Evolutionary conservation across 2,888 invertebrate species (phyloP), one percentile per base, ranked within the genome.

Genomic region (Rhamphomyia laevipes): DNA sequence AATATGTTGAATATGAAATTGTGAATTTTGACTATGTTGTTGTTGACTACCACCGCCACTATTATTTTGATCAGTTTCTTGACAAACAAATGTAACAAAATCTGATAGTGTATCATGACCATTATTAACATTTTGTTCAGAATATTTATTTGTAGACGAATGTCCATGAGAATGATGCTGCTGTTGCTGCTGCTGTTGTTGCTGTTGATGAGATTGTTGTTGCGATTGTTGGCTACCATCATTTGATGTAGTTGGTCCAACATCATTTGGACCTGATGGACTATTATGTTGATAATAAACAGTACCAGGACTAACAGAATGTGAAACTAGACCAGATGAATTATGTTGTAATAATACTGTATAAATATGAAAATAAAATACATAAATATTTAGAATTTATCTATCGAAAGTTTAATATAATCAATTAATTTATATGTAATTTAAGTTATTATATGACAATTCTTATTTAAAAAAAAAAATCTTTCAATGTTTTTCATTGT

Each of bases 81-180:
- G 94, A 66, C 95, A 95, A 47, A 95, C 95, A 64, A 95, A 90
- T 42, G 94, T 93, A 56, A 95, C 95, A 71, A 95, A 95, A 72
- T 96, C 95, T 3, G 92, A 88, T 56, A 95, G 81, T 0, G 90
- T 90, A 69, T 95, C 94, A 65, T 89, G 88, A 1, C 88, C 84
- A 5, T 87, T 84, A 60, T 86, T 88, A 9, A 74, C 67, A 2
- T 18, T 23, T 23, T 42, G 42, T 9, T 42, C 42, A 23, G 13
- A 11, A 21, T 21, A 21, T 42, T 21, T 42, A n/a, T 12, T n/a
- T 23, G 21, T 23, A 23, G 18, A 21, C n/a, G 21, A n/a, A 30
- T 55, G 52, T 17, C 56, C 58, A 11, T 57, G 57, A 13, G 53
- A 57, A 10, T 57, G 56, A 33, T 57, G 56, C 10, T 54, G 54